Evolutionary conservation across 2,888 invertebrate genomes (phyloP).

Genomic region (Dynastes maya): DNA sequence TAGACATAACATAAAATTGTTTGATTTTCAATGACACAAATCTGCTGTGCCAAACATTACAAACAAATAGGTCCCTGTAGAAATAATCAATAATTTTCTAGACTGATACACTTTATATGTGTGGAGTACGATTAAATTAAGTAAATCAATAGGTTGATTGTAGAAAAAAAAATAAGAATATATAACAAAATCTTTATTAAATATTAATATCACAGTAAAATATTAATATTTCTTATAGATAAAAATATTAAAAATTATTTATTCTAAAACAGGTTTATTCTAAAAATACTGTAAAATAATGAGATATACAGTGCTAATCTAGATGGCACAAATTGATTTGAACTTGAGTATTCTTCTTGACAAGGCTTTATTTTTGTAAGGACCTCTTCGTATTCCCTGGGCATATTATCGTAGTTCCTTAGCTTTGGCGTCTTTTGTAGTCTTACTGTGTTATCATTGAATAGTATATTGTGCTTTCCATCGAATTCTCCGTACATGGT

Average conservation of each 20-base stretch:
- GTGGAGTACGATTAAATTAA: constrained; percentile 23
- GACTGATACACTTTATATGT: constrained; percentile 51
- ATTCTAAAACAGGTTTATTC: constrained; percentile 22
- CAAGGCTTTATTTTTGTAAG: constrained; percentile 58
- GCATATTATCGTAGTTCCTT: constrained; percentile 64
- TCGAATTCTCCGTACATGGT: constrained; percentile 82
- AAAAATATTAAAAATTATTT: constrained; percentile 13
- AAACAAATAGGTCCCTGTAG: constrained; percentile 49
- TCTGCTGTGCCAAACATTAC: constrained; percentile 43
- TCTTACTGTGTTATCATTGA: constrained; percentile 74
- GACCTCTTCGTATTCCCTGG: constrained; percentile 60
- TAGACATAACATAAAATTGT: constrained; percentile 49
- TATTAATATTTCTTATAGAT: constrained; percentile 46
- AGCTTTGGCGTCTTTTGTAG: constrained; percentile 63
- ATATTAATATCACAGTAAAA: constrained; percentile 56
- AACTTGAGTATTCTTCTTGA: constrained; percentile 28
- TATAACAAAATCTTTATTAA: constrained; percentile 48
- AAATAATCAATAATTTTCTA: constrained; percentile 55
- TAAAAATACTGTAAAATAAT: constrained; percentile 39
- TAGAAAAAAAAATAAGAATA: not conserved
- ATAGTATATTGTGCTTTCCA: constrained; percentile 77
- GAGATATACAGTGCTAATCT: constrained; percentile 40
- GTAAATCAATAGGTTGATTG: constrained; percentile 18
- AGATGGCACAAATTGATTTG: constrained; percentile 41
- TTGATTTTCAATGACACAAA: constrained; percentile 51